Percentiles rank a stretch among this genome's conserved stretches.
Conservation (phyloP, 2,113 vertebrate species). For the Microtus montanus region DNA sequence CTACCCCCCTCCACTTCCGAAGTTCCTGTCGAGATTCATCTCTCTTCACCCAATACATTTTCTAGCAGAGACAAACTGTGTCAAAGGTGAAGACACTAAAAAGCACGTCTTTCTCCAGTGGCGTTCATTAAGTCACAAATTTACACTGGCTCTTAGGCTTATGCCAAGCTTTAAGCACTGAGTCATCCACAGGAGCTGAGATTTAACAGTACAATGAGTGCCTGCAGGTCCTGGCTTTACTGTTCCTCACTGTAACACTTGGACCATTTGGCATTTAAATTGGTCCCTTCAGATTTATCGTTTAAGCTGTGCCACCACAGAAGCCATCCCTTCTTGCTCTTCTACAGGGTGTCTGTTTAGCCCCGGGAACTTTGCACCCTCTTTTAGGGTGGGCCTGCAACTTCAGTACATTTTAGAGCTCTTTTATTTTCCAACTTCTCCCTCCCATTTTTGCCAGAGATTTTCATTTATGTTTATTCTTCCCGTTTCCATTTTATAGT, state of each 20-base stretch:
- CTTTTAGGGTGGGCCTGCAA: neutral
- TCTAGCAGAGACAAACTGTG: neutral
- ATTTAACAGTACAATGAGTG: neutral
- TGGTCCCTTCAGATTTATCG: neutral
- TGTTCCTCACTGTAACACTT: neutral
- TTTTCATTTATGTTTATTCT: conserved; percentile 45
- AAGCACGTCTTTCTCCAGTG: neutral
- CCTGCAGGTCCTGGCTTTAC: neutral
- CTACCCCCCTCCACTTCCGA: too few relatives aligned
- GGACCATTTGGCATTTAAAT: neutral
- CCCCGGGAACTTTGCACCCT: neutral
- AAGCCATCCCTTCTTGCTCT: neutral
- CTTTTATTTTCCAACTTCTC: conserved; percentile 10
- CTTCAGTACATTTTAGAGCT: neutral
- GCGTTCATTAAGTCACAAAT: conserved; percentile 26
- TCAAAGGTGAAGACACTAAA: conserved; percentile 31
- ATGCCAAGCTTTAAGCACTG: conserved; percentile 15
- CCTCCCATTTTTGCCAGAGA: neutral
- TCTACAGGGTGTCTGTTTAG: too few relatives aligned
- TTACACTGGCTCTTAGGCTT: neutral
- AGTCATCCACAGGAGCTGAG: neutral
- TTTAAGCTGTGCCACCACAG: neutral
- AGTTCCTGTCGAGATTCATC: neutral
- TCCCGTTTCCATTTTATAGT: conserved; percentile 33
- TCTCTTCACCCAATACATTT: neutral